These are phyloP conservation scores for Scaptomyza graminum DNA, from an alignment of 1,140 invertebrate species.

Conservation along the genomic window DNA sequence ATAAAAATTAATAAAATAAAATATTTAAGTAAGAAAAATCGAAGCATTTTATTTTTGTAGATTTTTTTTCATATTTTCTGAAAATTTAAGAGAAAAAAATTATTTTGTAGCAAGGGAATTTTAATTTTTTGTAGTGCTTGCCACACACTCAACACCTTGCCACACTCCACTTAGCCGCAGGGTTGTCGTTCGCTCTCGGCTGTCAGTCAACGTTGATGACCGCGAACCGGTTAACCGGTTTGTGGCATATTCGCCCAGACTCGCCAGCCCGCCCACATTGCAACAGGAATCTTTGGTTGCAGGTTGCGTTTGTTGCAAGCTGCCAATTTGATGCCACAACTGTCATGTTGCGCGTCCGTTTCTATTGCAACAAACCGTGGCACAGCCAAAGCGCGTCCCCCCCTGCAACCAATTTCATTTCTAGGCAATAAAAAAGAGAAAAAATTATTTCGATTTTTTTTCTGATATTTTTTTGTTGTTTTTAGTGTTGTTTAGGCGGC, in stretches of 20 bases:
- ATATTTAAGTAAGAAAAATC: too few species aligned
- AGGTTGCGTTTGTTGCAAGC: slow-evolving; percentile 49
- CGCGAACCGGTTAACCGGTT: slow-evolving; percentile 42
- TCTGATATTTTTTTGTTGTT: slow-evolving; percentile 21
- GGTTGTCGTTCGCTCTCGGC: slow-evolving; percentile 18
- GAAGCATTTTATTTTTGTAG: too few species aligned
- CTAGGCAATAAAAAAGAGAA: slow-evolving; percentile 46
- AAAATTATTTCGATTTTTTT: not conserved
- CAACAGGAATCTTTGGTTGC: slow-evolving; percentile 23
- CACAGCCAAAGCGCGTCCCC: slow-evolving; percentile 12
- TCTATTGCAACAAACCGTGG: slow-evolving; percentile 65
- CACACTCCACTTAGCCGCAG: not conserved
- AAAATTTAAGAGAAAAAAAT: too few species aligned
- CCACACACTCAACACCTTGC: slow-evolving; percentile 1
- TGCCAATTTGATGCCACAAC: slow-evolving; percentile 77
- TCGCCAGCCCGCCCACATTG: slow-evolving; percentile 43
- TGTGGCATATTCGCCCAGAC: slow-evolving; percentile 16
- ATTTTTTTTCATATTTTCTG: too few species aligned
- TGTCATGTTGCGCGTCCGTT: slow-evolving; percentile 77
- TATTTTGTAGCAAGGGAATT: too few species aligned
- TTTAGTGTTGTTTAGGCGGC: slow-evolving; percentile 73
- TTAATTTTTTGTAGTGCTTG: not conserved
- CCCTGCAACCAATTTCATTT: slow-evolving; percentile 13
- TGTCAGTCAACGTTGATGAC: slow-evolving; percentile 17
- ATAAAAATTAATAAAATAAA: too few species aligned